Conservation (phyloP, 2,797 vertebrate genomes). For the Parauchenoglanis punctatus region DNA sequence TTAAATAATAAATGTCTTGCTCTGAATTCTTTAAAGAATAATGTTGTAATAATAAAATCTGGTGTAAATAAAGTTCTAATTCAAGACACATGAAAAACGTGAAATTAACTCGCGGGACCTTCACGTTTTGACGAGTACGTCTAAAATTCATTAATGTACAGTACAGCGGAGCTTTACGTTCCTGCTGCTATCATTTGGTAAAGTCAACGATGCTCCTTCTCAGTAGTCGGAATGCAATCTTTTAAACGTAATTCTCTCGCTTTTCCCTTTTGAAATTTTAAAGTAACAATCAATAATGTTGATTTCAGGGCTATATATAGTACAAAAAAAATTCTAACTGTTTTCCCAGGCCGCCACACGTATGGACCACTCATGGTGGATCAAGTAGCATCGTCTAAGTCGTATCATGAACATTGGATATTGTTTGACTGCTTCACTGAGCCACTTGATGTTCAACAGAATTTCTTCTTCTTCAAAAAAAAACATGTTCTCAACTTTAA, state of each 20-base stretch:
- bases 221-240: neutral
- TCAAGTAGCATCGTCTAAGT: neutral
- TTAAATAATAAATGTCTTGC: neutral
- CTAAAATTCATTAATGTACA: neutral
- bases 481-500: neutral
- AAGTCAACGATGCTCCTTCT: neutral
- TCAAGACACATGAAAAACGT: neutral
- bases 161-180: neutral
- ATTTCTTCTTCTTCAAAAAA: neutral
- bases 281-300: too few species aligned
- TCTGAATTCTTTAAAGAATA: neutral
- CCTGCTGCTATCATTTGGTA: neutral
- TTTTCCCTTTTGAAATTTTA: too few species aligned
- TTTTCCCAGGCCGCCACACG: conserved; percentile 2
- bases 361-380: neutral
- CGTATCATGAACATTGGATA: neutral
- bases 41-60: neutral
- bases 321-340: neutral
- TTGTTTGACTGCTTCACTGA: neutral
- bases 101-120: neutral
- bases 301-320: neutral
- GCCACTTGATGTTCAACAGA: neutral
- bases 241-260: neutral
- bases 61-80: neutral
- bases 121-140: neutral